Evolutionary conservation across 2,888 invertebrate species (phyloP), one percentile per base, ranked within the genome.

Genomic region (Torymus tubicola): DNA sequence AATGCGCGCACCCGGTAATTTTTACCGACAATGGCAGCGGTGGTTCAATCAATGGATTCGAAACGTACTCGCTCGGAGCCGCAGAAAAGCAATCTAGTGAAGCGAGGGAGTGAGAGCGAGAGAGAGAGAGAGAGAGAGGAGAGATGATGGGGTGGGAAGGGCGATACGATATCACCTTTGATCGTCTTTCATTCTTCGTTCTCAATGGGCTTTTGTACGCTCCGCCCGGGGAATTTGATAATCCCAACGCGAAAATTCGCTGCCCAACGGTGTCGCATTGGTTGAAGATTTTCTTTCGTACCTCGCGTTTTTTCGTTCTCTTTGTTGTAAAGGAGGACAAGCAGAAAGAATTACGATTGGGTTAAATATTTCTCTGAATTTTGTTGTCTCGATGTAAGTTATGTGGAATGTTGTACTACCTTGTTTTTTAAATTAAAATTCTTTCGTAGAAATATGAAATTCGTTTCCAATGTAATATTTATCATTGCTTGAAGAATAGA

Each of bases 91-190:
- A 63, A 63, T 73, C 42, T 64, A 42, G n/a, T 31, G 18, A 1
- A 31, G 16, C 1, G 42, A 2, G n/a, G 16, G 16, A 50, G 50
- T 11, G 13, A n/a, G 31, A 53, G 53, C 1, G 14, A 53, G 14
- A 53, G 53, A 12, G 53, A 12, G 53, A 53, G 14, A 14, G 55
- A 58, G 31, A 14, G 57, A 42, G 58, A 58, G n/a, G 13, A 14
- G 3, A 14, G 14, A n/a, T 14, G n/a, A n/a, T 12, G 16, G 42
- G 12, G 57, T 18, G 58, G 42, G 42, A 55, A 14, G 21, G 16
- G n/a, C 72, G 73, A 73, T 73, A 57, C 73, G 64, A 65, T 50
- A 73, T 64, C 64, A 64, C 64, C 73, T 64, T 42, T 42, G 64
- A 64, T 55, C 64, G 57, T 64, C 42, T 42, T 31, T 57, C 70